phyloP scores from a whole-genome alignment of 92 coral and sea anemone species.

The Palythoa grandis region DNA sequence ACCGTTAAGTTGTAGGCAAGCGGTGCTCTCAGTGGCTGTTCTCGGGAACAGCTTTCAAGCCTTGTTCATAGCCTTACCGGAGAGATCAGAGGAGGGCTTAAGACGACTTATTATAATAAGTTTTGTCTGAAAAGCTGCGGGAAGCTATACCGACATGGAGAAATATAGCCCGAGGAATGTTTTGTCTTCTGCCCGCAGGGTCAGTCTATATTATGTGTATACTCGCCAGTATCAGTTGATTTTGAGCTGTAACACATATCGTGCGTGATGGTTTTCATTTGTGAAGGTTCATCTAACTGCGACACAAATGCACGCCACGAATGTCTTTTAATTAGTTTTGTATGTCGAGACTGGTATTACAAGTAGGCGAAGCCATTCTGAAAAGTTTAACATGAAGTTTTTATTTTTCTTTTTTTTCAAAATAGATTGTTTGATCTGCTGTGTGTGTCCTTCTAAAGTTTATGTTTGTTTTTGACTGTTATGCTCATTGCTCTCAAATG shows the following conservation, averaged over 20 bases:
- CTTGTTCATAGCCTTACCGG: not conserved
- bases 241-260: not conserved
- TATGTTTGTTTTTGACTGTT: not conserved
- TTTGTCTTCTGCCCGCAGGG: constrained; percentile 35
- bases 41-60: not conserved
- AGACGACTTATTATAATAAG: not conserved
- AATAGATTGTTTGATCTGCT: not conserved
- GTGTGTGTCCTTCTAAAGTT: not conserved
- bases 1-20: not conserved
- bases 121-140: constrained; percentile 19
- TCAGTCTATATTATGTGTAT: constrained; percentile 5
- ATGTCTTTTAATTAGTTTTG: not conserved
- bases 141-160: constrained; percentile 13
- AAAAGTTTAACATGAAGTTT: not conserved
- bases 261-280: constrained; percentile 11
- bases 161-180: constrained; percentile 34
- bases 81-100: constrained; percentile 1
- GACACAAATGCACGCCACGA: not conserved
- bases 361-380: not conserved
- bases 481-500: constrained; percentile 25
- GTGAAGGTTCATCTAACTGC: not conserved
- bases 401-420: not conserved
- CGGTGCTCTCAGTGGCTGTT: not conserved
- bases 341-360: not conserved
- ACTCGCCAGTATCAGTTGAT: constrained; percentile 13